These are phyloP conservation scores for Crossaster papposus DNA, from an alignment of 53 echinoderm and acorn worm genomes.

Conservation along the genomic window DNA sequence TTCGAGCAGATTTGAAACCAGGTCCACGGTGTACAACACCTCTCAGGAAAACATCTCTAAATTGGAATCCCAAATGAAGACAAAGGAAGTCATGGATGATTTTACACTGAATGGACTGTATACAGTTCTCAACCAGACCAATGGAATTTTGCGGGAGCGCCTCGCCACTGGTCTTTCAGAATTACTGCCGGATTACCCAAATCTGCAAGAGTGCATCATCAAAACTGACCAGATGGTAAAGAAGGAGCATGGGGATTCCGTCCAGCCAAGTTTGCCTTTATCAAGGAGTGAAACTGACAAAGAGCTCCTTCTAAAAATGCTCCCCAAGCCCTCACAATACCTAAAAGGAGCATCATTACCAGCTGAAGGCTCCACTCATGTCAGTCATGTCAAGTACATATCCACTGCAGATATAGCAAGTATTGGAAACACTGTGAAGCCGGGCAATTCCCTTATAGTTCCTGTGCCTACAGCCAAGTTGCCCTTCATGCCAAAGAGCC, in stretches of 20 bases:
- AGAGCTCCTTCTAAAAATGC: conserved; percentile 46
- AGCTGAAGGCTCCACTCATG: neutral
- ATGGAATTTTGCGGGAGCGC: conserved; percentile 14
- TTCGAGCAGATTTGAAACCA: conserved; percentile 3
- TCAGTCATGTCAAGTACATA: conserved; percentile 6
- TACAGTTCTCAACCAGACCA: conserved; percentile 2
- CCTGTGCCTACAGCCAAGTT: conserved; percentile 50
- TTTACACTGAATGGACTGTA: conserved; percentile 13
- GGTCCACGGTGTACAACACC: neutral
- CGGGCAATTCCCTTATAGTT: conserved; percentile 19
- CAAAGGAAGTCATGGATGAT: conserved; percentile 53
- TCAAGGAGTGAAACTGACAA: conserved; percentile 31
- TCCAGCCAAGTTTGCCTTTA: neutral
- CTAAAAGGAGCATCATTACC: neutral
- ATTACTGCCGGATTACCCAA: conserved; percentile 38
- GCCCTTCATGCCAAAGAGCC: neutral
- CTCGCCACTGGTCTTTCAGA: conserved; percentile 53
- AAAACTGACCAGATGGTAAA: neutral
- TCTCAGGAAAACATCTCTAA: conserved; percentile 10
- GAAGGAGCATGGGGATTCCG: neutral
- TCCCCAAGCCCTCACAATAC: conserved; percentile 53
- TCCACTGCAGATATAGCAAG: neutral
- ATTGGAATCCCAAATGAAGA: conserved; percentile 6
- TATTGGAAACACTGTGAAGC: neutral
- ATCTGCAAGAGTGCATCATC: conserved; percentile 31